Evolutionary conservation across 1,140 invertebrate species (phyloP), one percentile per base, ranked within the genome.

Genomic region (Whitmania pigra): DNA sequence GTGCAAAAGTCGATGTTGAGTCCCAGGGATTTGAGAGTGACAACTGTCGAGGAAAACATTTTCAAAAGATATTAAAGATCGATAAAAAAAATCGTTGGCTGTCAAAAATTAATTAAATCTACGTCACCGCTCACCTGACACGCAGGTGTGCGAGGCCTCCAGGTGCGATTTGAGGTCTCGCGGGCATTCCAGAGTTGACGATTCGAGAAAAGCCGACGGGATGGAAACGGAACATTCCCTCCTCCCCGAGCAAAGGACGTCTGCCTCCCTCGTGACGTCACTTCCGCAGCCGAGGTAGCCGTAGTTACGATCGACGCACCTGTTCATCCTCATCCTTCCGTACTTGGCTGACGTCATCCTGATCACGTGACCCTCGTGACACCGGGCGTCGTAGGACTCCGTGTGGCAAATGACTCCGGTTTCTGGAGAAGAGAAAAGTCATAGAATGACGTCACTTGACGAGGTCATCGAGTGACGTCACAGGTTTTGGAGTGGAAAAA

Each of bases 261-360:
- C 67, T 20, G 40, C 18, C 29, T 36, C 18, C 25, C 29, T n/a
- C n/a, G 40, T 36, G 67, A 68, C 67, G 43, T 71, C 69, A 22
- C 20, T 31, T 40, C n/a, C 43, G 69, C 69, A 71, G 69, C 49
- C 69, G 43, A 71, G 20, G 69, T 22, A 43, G 11, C 69, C 69
- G 43, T 22, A 71, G 69, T 71, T 53, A 17, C 36, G 43, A 20
- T 53, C n/a, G 69, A 71, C 15, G 43, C 69, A 71, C 27, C 22
- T 53, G 22, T 53, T 53, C 53, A 71, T 43, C 36, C 9, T 25
- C 69, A 71, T 71, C 2, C 69, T 43, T 29, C 69, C 69, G 43
- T 71, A 71, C 20, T 43, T 40, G 22, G 31, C 69, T 15, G 22
- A 11, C 36, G 20, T 29, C 69, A 71, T 55, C 20, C 49, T 43